Percentiles rank a stretch among this genome's conserved stretches.
Evolutionary conservation across 2,797 vertebrate genomes (phyloP).

Genomic region (Salarias fasciatus): DNA sequence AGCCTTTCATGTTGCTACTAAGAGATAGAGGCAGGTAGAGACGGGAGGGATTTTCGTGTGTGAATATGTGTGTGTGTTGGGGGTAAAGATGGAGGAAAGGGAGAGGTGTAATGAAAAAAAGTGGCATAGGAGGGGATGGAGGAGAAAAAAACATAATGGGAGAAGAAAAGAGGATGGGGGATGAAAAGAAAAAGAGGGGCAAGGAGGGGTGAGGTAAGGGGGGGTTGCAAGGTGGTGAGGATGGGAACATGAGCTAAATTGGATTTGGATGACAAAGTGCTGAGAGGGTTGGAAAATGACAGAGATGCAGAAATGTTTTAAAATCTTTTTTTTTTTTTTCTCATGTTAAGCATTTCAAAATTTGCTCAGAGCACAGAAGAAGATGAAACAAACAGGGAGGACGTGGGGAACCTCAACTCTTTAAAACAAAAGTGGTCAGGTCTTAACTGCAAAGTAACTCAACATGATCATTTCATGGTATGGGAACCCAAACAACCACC

Average conservation of each 20-base stretch:
- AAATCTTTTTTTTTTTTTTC: slow-evolving; percentile 47
- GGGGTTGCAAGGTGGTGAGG: slow-evolving; percentile 8
- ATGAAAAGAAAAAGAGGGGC: slow-evolving; percentile 24
- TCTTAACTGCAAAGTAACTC: slow-evolving; percentile 48
- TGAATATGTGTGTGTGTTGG: too few relatives aligned
- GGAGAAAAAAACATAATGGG: slow-evolving; percentile 25
- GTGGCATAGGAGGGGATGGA: slow-evolving; percentile 6
- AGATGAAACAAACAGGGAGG: slow-evolving; percentile 55
- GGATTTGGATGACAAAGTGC: slow-evolving; percentile 75
- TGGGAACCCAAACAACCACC: too few relatives aligned
- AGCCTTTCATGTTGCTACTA: slow-evolving; percentile 80
- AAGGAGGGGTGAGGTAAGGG: slow-evolving; percentile 31
- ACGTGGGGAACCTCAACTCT: not conserved
- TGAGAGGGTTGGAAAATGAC: slow-evolving; percentile 72
- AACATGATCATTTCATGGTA: not conserved
- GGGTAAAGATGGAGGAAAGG: too few relatives aligned
- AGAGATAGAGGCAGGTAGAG: slow-evolving; percentile 52
- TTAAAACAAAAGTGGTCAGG: slow-evolving; percentile 24
- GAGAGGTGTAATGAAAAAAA: too few relatives aligned
- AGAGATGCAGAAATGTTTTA: slow-evolving; percentile 36
- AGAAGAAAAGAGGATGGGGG: slow-evolving; percentile 43
- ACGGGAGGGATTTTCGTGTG: slow-evolving; percentile 20
- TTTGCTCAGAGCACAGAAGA: slow-evolving; percentile 55
- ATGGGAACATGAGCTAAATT: slow-evolving; percentile 70
- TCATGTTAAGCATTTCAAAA: slow-evolving; percentile 52